Base-by-base conservation (phyloP, 2,888 invertebrate species). In the Ptychoptera contaminata region DNA sequence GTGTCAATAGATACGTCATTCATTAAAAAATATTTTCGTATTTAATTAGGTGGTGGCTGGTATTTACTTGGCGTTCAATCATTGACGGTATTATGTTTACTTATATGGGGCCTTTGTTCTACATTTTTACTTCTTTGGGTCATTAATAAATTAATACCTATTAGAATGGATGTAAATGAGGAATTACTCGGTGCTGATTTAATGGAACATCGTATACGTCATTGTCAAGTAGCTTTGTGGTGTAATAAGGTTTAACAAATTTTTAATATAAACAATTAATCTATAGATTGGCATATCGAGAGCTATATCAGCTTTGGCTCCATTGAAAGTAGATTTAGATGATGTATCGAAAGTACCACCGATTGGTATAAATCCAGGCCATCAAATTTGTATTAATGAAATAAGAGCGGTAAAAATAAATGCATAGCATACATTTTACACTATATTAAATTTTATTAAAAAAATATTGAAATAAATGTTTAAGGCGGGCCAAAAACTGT, bases 121-220 rank as follows among this genome's bases (percentile, higher is more conserved):
- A 86, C 91, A 0, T 72, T 82, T 54, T 53, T 75, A 1, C 59
- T 92, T 8, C 70, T 93, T 23, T 88, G 83, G 77, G 67, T 79
- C 30, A 79, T 90, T 14, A 78, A 90, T 60, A 77, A 75, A 60
- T 65, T 87, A 14, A 67, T 88, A 53, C 80, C 84, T 1, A 86
- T 93, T 48, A 73, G 93, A 11, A 87, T 92, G 88, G 76, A 79
- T 45, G 75, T 81, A 0, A 79, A 85, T 54, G 84, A 87, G 42
- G 92, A 93, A 63, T 67, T 90, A 39, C 66, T 92, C 11, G 92
- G 92, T 0, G 91, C 92, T 1, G 92, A 93, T 66, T 69, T 91
- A 31, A 81, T 83, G 2, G 92, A 93, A 58, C 92, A 93, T 60
- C 73, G 76, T 51, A 79, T 91, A 38, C 71, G 81, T 40, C 86